Conservation (phyloP, 2,797 vertebrate genomes). For the Thaleichthys pacificus region DNA sequence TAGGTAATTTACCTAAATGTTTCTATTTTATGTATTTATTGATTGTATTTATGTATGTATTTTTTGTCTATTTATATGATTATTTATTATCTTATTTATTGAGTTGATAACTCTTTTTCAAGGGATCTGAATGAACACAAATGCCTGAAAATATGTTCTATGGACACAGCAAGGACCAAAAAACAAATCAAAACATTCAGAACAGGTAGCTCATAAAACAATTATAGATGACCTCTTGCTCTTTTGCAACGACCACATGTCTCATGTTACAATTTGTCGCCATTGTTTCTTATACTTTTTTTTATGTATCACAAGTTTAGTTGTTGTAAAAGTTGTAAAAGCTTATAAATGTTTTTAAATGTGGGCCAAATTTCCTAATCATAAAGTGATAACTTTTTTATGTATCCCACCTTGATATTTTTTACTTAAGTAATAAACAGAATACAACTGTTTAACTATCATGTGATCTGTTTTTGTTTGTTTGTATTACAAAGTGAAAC, state of each 20-base stretch:
- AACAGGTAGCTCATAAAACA: slow-evolving; percentile 3
- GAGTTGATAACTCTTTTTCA: background rate
- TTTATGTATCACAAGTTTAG: background rate
- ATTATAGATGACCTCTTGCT: slow-evolving; percentile 15
- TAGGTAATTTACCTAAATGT: background rate
- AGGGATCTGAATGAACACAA: background rate
- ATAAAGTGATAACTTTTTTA: background rate
- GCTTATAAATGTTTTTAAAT: slow-evolving; percentile 5
- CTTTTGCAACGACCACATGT: slow-evolving; percentile 2
- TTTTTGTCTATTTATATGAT: slow-evolving; percentile 4
- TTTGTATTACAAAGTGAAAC: background rate
- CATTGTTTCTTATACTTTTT: background rate
- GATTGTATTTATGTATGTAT: slow-evolving; percentile 16
- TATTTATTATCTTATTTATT: slow-evolving; percentile 8
- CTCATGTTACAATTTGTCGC: background rate
- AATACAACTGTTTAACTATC: background rate
- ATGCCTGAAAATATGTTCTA: background rate
- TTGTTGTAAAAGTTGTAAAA: background rate
- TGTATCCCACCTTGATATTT: background rate
- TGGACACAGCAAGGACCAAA: slow-evolving; percentile 4
- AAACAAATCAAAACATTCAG: background rate
- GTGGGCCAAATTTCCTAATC: slow-evolving; percentile 15
- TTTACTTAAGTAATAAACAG: background rate
- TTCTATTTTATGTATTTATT: slow-evolving; percentile 2
- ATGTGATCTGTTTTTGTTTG: background rate